Conservation (phyloP, 1,140 invertebrate genomes). For the Goniozus legneri region DNA sequence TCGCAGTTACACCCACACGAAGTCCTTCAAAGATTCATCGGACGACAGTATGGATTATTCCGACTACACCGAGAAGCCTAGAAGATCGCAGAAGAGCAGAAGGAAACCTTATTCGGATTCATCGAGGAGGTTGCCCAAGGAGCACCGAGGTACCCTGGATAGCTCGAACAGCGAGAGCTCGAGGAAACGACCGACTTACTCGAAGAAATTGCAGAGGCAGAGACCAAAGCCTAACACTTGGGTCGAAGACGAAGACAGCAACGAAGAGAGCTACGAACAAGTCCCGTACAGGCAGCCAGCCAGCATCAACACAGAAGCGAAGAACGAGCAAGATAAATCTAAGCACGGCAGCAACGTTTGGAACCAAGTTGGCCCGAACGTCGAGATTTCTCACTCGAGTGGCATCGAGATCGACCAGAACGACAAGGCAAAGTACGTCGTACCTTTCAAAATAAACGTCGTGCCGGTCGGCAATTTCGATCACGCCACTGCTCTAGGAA, state of each 20-base stretch:
- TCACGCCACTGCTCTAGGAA: slow-evolving; percentile 44
- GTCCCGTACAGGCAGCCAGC: slow-evolving; percentile 10
- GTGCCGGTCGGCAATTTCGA: slow-evolving; percentile 44
- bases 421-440: slow-evolving; percentile 43
- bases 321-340: slow-evolving; percentile 11
- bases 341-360: slow-evolving; percentile 23
- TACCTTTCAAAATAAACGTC: slow-evolving; percentile 42
- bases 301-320: background rate
- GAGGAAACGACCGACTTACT: slow-evolving; percentile 23
- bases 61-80: slow-evolving; percentile 38
- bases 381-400: slow-evolving; percentile 36
- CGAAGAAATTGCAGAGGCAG: slow-evolving; percentile 30
- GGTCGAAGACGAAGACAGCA: slow-evolving; percentile 27
- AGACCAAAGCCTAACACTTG: slow-evolving; percentile 31
- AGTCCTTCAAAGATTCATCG: slow-evolving; percentile 33
- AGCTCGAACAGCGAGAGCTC: slow-evolving; percentile 24
- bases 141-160: slow-evolving; percentile 31
- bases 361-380: slow-evolving; percentile 39
- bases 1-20: slow-evolving; percentile 30
- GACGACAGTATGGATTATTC: slow-evolving; percentile 39
- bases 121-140: slow-evolving; percentile 37
- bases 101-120: slow-evolving; percentile 30
- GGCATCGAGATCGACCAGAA: slow-evolving; percentile 37
- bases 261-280: slow-evolving; percentile 30
- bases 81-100: slow-evolving; percentile 34